Conservation (phyloP, 2,888 invertebrate species). For the Malthinus flaveolus region DNA sequence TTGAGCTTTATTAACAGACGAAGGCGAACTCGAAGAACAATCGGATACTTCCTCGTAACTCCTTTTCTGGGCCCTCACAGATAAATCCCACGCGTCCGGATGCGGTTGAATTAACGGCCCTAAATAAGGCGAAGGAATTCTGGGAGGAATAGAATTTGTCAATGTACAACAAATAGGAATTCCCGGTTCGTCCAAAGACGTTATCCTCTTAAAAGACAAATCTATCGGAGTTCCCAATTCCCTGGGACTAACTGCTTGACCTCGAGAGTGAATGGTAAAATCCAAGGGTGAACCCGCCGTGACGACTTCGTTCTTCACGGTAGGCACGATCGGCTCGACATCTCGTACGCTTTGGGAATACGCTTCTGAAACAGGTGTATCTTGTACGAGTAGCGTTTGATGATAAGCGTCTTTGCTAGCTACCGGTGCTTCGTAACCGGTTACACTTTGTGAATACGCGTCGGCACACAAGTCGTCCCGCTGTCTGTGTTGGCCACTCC, state of each 20-base stretch:
- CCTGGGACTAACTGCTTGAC: slow-evolving; percentile 38
- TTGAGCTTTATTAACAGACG: slow-evolving; percentile 17
- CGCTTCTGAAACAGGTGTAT: slow-evolving; percentile 41
- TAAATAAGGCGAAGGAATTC: slow-evolving; percentile 25
- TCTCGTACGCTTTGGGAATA: slow-evolving; percentile 23
- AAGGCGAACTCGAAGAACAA: slow-evolving; percentile 11
- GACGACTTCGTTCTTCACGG: slow-evolving; percentile 32
- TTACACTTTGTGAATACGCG: slow-evolving; percentile 22
- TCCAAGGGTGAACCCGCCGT: slow-evolving; percentile 42
- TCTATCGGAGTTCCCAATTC: slow-evolving; percentile 51
- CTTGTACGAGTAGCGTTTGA: slow-evolving; percentile 20
- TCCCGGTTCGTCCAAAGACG: slow-evolving; percentile 31
- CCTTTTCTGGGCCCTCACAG: slow-evolving; percentile 44
- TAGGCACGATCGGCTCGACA: slow-evolving; percentile 43
- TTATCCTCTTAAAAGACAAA: slow-evolving; percentile 51
- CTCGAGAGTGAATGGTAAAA: slow-evolving; percentile 46
- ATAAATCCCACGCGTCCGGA: slow-evolving; percentile 53
- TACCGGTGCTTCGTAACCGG: slow-evolving; percentile 14
- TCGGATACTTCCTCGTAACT: slow-evolving; percentile 19
- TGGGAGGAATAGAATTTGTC: slow-evolving; percentile 27
- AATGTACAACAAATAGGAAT: slow-evolving; percentile 27
- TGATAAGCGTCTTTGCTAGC: slow-evolving; percentile 11
- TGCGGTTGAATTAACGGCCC: slow-evolving; percentile 29
- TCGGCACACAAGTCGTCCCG: slow-evolving; percentile 48
- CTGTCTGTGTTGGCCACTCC: slow-evolving; percentile 48